phyloP scores from a whole-genome alignment of 2,113 vertebrate genomes.

The Carlito syrichta region DNA sequence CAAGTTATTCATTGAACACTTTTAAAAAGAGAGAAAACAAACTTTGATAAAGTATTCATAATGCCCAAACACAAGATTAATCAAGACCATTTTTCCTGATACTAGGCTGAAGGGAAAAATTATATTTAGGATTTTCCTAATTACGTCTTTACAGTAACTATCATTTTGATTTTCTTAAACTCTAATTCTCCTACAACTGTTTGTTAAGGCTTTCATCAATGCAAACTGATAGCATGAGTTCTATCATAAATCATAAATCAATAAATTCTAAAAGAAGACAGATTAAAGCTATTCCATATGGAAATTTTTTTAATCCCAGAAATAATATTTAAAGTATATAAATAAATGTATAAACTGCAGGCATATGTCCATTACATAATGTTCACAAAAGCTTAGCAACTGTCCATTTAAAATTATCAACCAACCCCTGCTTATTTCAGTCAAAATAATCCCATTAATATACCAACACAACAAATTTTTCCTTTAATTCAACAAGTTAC shows the following conservation, averaged over 20 bases:
- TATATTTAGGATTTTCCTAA: neutral
- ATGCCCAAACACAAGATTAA: neutral
- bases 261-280: neutral
- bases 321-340: neutral
- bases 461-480: neutral
- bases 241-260: neutral
- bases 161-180: neutral
- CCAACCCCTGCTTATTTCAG: neutral
- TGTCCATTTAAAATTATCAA: neutral
- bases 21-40: neutral
- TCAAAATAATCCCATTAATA: neutral
- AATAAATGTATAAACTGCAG: neutral
- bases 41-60: neutral
- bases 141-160: neutral
- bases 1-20: neutral
- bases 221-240: neutral
- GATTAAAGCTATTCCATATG: neutral
- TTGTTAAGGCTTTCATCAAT: neutral
- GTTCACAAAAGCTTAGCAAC: neutral
- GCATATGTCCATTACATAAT: neutral
- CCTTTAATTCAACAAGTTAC: neutral
- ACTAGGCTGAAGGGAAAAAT: neutral
- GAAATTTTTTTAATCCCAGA: neutral
- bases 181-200: neutral
- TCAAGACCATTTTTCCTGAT: neutral